Conservation (phyloP, 1,140 invertebrate species). For the Mya arenaria region DNA sequence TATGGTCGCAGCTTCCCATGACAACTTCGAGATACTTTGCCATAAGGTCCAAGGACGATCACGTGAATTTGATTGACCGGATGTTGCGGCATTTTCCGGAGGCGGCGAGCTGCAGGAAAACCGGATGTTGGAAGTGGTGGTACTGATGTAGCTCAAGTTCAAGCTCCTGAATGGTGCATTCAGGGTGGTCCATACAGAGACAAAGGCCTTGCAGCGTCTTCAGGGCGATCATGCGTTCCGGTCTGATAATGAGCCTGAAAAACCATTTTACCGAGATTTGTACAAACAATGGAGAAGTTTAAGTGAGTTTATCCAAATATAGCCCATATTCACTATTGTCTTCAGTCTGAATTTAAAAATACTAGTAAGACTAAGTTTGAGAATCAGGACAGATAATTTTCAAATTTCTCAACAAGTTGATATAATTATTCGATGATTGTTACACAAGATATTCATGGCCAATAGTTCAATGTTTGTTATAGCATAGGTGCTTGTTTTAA, state of each 20-base stretch:
- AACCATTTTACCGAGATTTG: not conserved
- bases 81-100: constrained; percentile 46
- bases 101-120: constrained; percentile 56
- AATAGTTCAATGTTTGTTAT: too few species aligned
- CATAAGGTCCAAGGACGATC: constrained; percentile 62
- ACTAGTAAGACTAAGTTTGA: too few species aligned
- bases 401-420: too few species aligned
- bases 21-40: constrained; percentile 60
- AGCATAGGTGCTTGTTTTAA: too few species aligned
- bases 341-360: too few species aligned
- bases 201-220: constrained; percentile 61
- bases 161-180: constrained; percentile 56
- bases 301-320: too few species aligned
- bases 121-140: constrained; percentile 51
- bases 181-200: constrained; percentile 30
- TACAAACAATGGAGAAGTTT: too few species aligned
- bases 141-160: constrained; percentile 64
- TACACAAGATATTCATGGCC: too few species aligned
- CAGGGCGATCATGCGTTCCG: constrained; percentile 56
- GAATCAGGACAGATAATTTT: too few species aligned
- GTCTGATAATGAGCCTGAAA: constrained; percentile 56
- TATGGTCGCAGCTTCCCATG: constrained; percentile 40
- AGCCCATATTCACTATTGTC: too few species aligned
- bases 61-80: constrained; percentile 61
- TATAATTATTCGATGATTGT: too few species aligned